Evolutionary conservation across 2,888 invertebrate species (phyloP).

Genomic region (Phaonia tiefii): DNA sequence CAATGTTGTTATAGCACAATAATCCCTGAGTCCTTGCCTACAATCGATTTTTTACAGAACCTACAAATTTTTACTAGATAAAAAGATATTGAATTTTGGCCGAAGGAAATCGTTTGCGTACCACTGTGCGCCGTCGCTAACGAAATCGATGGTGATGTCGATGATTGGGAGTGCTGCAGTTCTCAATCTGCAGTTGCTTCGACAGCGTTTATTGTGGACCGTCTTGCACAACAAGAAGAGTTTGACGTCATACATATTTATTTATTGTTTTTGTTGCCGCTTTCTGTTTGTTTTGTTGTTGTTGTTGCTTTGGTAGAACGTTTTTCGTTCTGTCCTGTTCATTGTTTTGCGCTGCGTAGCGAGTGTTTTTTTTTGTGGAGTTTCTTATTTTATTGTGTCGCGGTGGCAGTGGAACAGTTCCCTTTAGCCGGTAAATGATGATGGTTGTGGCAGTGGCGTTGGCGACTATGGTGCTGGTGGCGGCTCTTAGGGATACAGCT

Average conservation of each 20-base stretch:
- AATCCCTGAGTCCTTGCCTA: no score
- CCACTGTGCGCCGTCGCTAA: no score
- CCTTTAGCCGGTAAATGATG: conserved; percentile 5
- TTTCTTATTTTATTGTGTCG: conserved; percentile 1
- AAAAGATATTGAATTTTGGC: no score
- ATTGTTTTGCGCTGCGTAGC: conserved; percentile 4
- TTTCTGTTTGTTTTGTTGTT: conserved; percentile 28
- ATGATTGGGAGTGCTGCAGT: no score
- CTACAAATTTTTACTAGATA: no score
- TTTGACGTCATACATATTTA: neutral
- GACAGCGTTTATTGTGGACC: no score
- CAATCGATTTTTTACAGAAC: no score
- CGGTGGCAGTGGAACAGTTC: conserved; percentile 42
- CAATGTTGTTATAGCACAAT: no score
- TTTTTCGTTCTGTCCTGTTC: neutral
- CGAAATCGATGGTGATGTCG: no score
- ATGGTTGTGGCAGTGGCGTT: conserved; percentile 10
- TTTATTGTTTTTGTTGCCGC: neutral
- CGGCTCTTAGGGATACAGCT: neutral
- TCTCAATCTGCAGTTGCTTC: no score
- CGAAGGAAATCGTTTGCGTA: no score
- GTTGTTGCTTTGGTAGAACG: conserved; percentile 28
- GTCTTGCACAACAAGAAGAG: no score
- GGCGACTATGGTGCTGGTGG: conserved; percentile 11
- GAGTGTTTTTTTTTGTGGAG: neutral